phyloP scores from a whole-genome alignment of 2,888 invertebrate genomes.

The Hypena proboscidalis region DNA sequence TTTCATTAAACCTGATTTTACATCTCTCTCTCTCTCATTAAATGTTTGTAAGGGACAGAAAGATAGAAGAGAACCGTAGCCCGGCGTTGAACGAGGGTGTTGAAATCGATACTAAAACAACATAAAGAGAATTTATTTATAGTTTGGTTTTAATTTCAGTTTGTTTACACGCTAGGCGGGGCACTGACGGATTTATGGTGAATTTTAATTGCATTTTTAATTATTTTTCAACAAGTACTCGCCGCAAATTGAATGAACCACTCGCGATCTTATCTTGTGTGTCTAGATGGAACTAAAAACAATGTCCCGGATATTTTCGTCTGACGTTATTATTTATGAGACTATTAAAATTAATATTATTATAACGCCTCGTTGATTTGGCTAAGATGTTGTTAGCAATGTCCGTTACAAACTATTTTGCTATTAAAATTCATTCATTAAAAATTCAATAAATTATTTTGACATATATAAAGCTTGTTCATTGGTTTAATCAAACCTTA shows the following conservation, averaged over 20 bases:
- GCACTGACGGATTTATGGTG: slow-evolving; percentile 77
- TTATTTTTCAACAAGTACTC: slow-evolving; percentile 77
- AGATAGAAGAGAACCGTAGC: too few relatives aligned
- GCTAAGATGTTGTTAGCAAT: slow-evolving; percentile 23
- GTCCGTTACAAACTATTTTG: too few relatives aligned
- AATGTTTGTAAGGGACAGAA: too few relatives aligned
- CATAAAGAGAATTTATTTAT: slow-evolving; percentile 63
- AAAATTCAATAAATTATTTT: too few relatives aligned
- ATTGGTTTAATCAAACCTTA: too few relatives aligned
- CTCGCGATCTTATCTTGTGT: slow-evolving; percentile 64
- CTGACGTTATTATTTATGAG: slow-evolving; percentile 36
- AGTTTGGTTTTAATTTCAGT: slow-evolving; percentile 61
- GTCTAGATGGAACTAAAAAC: slow-evolving; percentile 40
- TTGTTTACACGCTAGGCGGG: slow-evolving; percentile 73
- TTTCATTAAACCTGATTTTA: too few relatives aligned
- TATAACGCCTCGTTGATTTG: slow-evolving; percentile 20
- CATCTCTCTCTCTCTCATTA: too few relatives aligned
- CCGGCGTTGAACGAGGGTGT: too few relatives aligned
- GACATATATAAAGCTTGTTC: too few relatives aligned
- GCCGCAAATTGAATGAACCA: slow-evolving; percentile 75
- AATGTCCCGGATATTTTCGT: slow-evolving; percentile 35
- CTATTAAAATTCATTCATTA: too few relatives aligned
- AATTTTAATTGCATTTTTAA: slow-evolving; percentile 82
- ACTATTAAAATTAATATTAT: slow-evolving; percentile 33
- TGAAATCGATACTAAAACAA: too few relatives aligned